These are phyloP conservation scores for Imbricaverruca yamaguchii DNA, from an alignment of 2,888 invertebrate genomes.

Conservation along the genomic window DNA sequence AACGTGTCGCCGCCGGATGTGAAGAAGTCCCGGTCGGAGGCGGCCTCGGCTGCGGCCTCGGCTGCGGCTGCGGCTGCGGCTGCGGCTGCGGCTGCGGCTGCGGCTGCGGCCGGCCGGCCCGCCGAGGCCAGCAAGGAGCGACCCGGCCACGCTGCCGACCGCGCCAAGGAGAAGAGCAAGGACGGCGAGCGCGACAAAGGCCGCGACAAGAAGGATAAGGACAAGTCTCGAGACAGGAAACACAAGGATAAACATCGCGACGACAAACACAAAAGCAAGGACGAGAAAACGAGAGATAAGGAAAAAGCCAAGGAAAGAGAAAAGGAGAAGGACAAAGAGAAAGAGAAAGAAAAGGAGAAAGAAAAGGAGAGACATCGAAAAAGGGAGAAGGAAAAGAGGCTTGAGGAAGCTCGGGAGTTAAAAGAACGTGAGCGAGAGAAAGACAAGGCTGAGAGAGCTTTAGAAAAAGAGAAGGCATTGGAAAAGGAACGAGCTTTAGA, in stretches of 20 bases:
- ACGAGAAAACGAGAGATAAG: slow-evolving; percentile 40
- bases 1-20: slow-evolving; percentile 58
- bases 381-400: slow-evolving; percentile 36
- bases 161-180: neutral
- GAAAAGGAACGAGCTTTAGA: neutral
- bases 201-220: neutral
- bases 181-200: neutral
- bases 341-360: slow-evolving; percentile 42
- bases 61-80: neutral
- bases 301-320: slow-evolving; percentile 45
- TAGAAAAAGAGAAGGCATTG: neutral
- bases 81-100: slow-evolving; percentile 15
- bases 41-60: slow-evolving; percentile 12
- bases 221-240: neutral
- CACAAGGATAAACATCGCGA: slow-evolving; percentile 23
- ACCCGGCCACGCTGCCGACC: neutral
- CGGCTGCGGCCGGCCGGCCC: neutral
- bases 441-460: neutral
- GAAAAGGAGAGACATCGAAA: slow-evolving; percentile 46
- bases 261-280: slow-evolving; percentile 47
- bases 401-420: neutral
- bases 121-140: neutral
- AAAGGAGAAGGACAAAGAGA: slow-evolving; percentile 35
- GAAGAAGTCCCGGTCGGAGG: slow-evolving; percentile 45
- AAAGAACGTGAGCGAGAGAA: slow-evolving; percentile 38